These are phyloP conservation scores for Dasypus novemcinctus DNA, from an alignment of 2,113 vertebrate species.

Conservation along the genomic window DNA sequence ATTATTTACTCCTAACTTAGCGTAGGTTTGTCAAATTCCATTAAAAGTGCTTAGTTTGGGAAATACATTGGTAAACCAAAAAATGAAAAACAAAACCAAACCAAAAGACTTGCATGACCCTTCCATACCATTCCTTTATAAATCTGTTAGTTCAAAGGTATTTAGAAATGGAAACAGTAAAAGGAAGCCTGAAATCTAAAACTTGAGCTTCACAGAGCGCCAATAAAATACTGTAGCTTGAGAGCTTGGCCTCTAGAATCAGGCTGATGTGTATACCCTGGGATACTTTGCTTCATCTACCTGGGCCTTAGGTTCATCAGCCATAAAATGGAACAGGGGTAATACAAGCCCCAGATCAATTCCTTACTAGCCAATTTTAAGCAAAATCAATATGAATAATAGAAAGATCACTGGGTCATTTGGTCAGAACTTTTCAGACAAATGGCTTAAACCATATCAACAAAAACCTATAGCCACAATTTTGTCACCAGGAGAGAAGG, in stretches of 20 bases:
- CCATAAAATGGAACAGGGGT: not conserved
- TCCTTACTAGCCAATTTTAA: not conserved
- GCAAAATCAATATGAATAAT: not conserved
- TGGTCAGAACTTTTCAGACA: not conserved
- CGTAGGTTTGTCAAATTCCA: not conserved
- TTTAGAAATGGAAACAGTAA: constrained; percentile 1
- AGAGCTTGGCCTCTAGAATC: not conserved
- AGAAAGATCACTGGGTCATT: not conserved
- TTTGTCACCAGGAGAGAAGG: not conserved
- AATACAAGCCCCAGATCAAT: not conserved
- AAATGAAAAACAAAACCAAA: too few species aligned
- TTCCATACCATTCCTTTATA: not conserved
- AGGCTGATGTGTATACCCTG: not conserved
- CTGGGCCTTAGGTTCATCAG: not conserved
- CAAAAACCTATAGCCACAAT: not conserved
- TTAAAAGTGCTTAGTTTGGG: not conserved
- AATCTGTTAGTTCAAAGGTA: not conserved
- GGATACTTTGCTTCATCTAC: not conserved
- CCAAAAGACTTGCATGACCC: not conserved
- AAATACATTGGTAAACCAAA: not conserved
- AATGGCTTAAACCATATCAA: not conserved
- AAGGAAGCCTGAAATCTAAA: not conserved
- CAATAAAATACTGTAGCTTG: not conserved
- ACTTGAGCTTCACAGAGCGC: not conserved
- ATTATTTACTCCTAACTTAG: not conserved